These are phyloP conservation scores for Tetramorium bicarinatum DNA, from an alignment of 2,888 invertebrate species.

Conservation along the genomic window DNA sequence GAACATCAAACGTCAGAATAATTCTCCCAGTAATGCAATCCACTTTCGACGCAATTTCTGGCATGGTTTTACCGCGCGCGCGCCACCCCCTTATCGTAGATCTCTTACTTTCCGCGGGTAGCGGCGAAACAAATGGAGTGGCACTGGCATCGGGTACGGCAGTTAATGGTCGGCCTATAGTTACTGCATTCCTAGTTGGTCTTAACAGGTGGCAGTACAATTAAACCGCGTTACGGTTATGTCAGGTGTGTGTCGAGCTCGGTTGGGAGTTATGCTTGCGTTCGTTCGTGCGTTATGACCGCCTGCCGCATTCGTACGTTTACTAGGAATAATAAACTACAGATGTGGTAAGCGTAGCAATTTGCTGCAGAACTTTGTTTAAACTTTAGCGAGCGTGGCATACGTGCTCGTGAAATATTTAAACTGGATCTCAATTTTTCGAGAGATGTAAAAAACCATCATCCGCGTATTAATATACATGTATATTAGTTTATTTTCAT, in stretches of 20 bases:
- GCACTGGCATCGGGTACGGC: constrained; percentile 67
- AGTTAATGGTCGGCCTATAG: constrained; percentile 78
- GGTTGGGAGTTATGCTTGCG: constrained; percentile 54
- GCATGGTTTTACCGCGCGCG: constrained; percentile 40
- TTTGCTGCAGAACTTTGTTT: constrained; percentile 17
- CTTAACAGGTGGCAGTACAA: constrained; percentile 83
- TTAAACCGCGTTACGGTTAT: constrained; percentile 84
- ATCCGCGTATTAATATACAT: neutral
- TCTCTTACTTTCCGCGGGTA: constrained; percentile 58
- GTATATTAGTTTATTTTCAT: neutral
- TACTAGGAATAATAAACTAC: constrained; percentile 18
- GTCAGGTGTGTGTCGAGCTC: constrained; percentile 72
- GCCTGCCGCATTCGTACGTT: constrained; percentile 43
- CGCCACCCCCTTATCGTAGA: constrained; percentile 7
- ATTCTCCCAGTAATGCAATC: constrained; percentile 39
- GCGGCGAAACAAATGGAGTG: constrained; percentile 63
- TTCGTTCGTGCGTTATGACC: constrained; percentile 60
- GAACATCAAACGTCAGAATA: constrained; percentile 42
- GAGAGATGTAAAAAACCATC: neutral
- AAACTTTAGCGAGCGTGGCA: neutral
- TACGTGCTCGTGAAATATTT: neutral
- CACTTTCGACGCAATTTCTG: constrained; percentile 23
- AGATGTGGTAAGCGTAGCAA: constrained; percentile 10
- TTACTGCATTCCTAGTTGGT: constrained; percentile 71
- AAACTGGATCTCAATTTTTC: neutral